phyloP scores from a whole-genome alignment of 2,113 vertebrate species.

The Ancistrus triradiatus region DNA sequence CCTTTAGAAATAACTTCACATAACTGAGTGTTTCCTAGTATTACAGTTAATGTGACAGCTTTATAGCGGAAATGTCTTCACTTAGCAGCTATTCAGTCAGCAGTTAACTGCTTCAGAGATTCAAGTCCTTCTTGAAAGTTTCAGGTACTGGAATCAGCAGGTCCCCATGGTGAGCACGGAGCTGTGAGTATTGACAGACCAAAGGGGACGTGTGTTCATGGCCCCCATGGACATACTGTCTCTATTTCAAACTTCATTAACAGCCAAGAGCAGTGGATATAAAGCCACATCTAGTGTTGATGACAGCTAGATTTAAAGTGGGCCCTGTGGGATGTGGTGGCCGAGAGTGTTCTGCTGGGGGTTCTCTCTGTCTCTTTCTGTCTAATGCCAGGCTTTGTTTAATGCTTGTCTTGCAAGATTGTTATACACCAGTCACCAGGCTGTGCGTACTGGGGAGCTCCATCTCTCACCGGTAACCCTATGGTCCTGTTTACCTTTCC shows the following conservation, averaged over 20 bases:
- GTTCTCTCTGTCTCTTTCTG: constrained; percentile 8
- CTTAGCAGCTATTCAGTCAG: too few species aligned
- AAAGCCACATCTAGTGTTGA: constrained; percentile 50
- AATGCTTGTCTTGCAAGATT: constrained; percentile 37
- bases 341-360: neutral
- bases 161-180: neutral
- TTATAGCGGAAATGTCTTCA: too few species aligned
- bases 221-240: constrained; percentile 43
- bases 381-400: constrained; percentile 28
- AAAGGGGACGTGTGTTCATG: constrained; percentile 37
- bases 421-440: constrained; percentile 17
- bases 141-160: neutral
- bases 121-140: too few species aligned
- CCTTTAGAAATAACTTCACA: too few species aligned
- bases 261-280: constrained; percentile 50
- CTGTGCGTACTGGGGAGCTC: constrained; percentile 16
- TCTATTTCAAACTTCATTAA: constrained; percentile 57
- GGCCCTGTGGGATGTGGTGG: constrained; percentile 53
- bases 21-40: too few species aligned
- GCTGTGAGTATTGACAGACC: neutral
- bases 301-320: constrained; percentile 64
- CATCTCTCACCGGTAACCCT: constrained; percentile 33
- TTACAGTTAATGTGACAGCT: too few species aligned
- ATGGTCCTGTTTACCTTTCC: constrained; percentile 29
- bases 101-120: too few species aligned